Base-by-base conservation (phyloP, 30 jellyfish, hydroid and myxozoan genomes). In the Hydra vulgaris region DNA sequence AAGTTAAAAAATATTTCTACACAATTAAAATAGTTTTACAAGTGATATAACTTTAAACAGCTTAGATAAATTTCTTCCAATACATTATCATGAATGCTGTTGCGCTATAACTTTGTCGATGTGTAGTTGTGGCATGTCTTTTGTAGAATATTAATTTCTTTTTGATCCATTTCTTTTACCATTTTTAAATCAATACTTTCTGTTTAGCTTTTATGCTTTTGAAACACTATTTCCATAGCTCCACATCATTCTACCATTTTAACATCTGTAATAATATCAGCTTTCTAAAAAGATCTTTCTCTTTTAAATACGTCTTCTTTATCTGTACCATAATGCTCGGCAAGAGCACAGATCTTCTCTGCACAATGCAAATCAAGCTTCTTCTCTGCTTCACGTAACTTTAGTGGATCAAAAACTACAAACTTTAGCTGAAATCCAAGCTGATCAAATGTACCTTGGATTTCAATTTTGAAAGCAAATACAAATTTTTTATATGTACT, bases 381-480 rank as follows among this genome's bases (percentile, higher is more conserved):
- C 26, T 74, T 78, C 25, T 74, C 78, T 74, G 71, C 78, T 74
- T 76, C 84, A 76, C 79, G 84, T 12, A 76, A 25, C 21, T 25
- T 76, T 7, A 76, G 84, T 5, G 82, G 79, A n/a, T 76, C 84
- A 52, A 76, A 25, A 1, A 76, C 40, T 1, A 22, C 16, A 76
- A 76, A 76, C 15, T 8, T 7, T 52, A 25, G 20, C 78, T 78
- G 53, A 24, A 76, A 76, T 3, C 53, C 82, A 4, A 76, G 82
- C 40, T 76, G 84, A 3, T 8, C 82, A 52, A 76, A 76, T 12
- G 84, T 78, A 12, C 40, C 21, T 7, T 76, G 1, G 24, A 76
- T 25, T 52, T 5, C 83, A 20, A 7, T 78, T 18, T 20, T 19
- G 53, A 76, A 76, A 25, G 15, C 20, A 8, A 7, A 27, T 19